phyloP scores from a whole-genome alignment of 2,797 vertebrate genomes.

The Dallia pectoralis region DNA sequence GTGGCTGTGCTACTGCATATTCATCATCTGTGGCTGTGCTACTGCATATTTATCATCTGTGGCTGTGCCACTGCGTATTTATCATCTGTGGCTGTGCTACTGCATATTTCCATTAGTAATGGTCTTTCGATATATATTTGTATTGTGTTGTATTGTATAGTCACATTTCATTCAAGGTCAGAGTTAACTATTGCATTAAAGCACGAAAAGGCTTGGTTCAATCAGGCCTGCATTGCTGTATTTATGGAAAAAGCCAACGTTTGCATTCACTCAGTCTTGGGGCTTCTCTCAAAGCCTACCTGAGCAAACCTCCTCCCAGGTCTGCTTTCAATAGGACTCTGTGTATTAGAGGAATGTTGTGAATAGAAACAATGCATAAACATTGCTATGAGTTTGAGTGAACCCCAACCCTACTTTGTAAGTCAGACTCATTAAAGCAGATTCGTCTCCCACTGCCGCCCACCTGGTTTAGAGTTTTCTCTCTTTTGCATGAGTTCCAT shows the following conservation, averaged over 20 bases:
- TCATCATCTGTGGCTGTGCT: too few relatives aligned
- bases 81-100: background rate
- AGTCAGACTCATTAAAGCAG: slow-evolving; percentile 59
- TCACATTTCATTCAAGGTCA: slow-evolving; percentile 30
- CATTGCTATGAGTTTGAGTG: too few relatives aligned
- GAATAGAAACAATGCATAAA: too few relatives aligned
- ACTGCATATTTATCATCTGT: background rate
- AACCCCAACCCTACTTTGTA: slow-evolving; percentile 7
- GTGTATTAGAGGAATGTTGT: too few relatives aligned
- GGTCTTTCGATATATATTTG: background rate
- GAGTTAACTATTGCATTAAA: slow-evolving; percentile 51
- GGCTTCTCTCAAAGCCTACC: too few relatives aligned
- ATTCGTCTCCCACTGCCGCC: slow-evolving; percentile 57
- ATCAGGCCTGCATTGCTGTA: too few relatives aligned
- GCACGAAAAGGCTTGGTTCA: slow-evolving; percentile 9
- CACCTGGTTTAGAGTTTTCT: slow-evolving; percentile 43
- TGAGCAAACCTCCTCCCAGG: too few relatives aligned
- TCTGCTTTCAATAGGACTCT: too few relatives aligned
- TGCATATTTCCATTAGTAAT: background rate
- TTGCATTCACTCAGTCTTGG: background rate
- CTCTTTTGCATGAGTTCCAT: slow-evolving; percentile 34
- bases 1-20: too few relatives aligned
- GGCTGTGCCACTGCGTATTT: background rate
- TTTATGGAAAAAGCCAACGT: background rate
- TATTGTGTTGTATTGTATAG: slow-evolving; percentile 2